Percentiles rank a stretch among this genome's conserved stretches.
Evolutionary conservation across 2,797 vertebrate species (phyloP).

Genomic region (Aulostomus chinensis): DNA sequence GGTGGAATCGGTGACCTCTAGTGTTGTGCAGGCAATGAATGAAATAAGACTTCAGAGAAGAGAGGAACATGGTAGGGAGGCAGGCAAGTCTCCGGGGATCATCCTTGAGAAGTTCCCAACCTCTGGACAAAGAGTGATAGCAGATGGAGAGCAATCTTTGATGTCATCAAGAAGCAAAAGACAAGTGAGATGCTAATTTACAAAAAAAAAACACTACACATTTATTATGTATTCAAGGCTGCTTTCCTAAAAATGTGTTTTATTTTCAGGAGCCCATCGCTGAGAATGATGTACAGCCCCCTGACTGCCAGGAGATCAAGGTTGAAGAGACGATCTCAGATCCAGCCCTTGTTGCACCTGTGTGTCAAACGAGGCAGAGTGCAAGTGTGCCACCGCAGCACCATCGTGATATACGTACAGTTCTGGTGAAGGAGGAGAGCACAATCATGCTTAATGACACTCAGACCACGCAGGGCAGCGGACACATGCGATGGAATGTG

Average conservation of each 20-base stretch:
- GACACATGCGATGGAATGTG: slow-evolving; percentile 56
- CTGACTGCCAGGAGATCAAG: slow-evolving; percentile 62
- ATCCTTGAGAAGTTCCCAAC: slow-evolving; percentile 73
- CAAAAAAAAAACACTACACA: not conserved
- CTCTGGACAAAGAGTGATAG: slow-evolving; percentile 33
- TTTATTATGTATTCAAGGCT: not conserved
- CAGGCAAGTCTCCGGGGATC: slow-evolving; percentile 64
- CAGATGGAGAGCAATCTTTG: slow-evolving; percentile 21
- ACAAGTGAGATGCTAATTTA: slow-evolving; percentile 52
- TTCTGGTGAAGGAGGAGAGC: slow-evolving; percentile 80
- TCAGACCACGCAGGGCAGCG: slow-evolving; percentile 38
- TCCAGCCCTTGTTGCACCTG: slow-evolving; percentile 1
- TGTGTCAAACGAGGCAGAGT: slow-evolving; percentile 28
- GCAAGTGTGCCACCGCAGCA: slow-evolving; percentile 38
- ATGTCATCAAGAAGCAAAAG: slow-evolving; percentile 11
- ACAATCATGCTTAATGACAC: slow-evolving; percentile 48
- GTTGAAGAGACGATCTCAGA: slow-evolving; percentile 60
- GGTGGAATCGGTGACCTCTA: slow-evolving; percentile 58
- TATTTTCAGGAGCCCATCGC: slow-evolving; percentile 37
- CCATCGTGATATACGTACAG: slow-evolving; percentile 61
- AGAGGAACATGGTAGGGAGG: slow-evolving; percentile 38
- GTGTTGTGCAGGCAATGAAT: slow-evolving; percentile 45
- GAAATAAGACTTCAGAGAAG: slow-evolving; percentile 31
- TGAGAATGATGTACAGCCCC: slow-evolving; percentile 24
- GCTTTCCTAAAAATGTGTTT: not conserved